Base-by-base conservation (phyloP, 2,113 vertebrate genomes). In the Ailuropoda melanoleuca region DNA sequence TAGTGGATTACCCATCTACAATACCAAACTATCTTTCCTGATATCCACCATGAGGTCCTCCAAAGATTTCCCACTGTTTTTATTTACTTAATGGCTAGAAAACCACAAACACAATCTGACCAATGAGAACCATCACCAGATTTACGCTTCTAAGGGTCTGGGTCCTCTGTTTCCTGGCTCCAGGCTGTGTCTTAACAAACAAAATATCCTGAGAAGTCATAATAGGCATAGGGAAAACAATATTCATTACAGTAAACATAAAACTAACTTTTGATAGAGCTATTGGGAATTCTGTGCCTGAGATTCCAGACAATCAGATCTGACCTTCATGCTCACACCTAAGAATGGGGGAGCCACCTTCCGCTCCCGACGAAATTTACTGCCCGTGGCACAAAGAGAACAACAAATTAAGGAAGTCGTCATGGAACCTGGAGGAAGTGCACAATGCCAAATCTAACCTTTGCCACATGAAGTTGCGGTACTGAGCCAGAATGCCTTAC, bases 1-100 rank as follows among this genome's bases (percentile, higher is more conserved):
- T 58, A 99, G 99, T 99, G 31, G 99, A 98, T 99, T 99, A 98
- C 99, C 99, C 99, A 99, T 99, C 98, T 99, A 99, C 98, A 99
- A 99, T 91, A 99, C 98, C 98, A 99, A 98, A 88, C 97, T 99
- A 64, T 99, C 99, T 96, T 99, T 99, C 97, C 98, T 97, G 0
- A 98, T 99, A 98, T 99, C 99, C 98, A 99, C 98, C 97, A 99
- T 99, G 96, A 99, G 99, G 98, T 99, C 39, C 99, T 98, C 21
- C 99, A 98, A 96, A 99, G 98, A 97, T 99, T 99, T 99, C 66
- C 99, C 99, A 84, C 99, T 99, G 97, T 98, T 99, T 98, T 99
- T 99, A 97, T 98, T 99, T 98, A 99, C 99, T 98, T 99, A 94
- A 99, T 99, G 97, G 99, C 99, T 98, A 99, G 98, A 98, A 99